phyloP scores from a whole-genome alignment of 2,113 vertebrate species.

The human (Homo sapiens) region DNA sequence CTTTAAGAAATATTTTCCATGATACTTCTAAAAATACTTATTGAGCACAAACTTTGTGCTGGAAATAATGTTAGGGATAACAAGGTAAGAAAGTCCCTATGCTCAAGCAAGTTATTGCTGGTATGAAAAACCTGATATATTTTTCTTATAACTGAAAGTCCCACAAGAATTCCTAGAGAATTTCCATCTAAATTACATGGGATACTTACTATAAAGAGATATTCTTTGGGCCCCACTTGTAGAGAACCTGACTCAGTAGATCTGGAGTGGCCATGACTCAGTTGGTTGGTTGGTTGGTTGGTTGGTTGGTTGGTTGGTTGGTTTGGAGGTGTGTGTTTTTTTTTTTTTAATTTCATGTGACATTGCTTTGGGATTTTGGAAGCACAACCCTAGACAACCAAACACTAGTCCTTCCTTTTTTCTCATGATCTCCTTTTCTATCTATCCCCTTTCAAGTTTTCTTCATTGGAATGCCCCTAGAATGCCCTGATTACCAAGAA shows the following conservation, averaged over 20 bases:
- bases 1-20: neutral
- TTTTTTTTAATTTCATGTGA: neutral
- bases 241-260: neutral
- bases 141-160: neutral
- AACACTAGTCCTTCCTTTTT: slow-evolving; percentile 10
- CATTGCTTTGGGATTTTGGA: slow-evolving; percentile 13
- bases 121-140: neutral
- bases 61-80: neutral
- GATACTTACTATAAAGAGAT: neutral
- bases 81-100: neutral
- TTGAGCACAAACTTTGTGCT: neutral
- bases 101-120: neutral
- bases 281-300: no score
- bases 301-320: neutral
- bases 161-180: neutral
- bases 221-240: neutral
- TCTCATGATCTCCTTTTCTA: neutral
- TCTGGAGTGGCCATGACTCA: neutral
- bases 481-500: neutral
- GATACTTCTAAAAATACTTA: neutral
- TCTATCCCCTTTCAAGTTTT: neutral
- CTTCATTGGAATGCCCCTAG: slow-evolving; percentile 52
- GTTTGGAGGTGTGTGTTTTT: neutral
- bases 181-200: neutral
- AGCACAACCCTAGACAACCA: slow-evolving; percentile 16